Base-by-base conservation (phyloP, 2,888 invertebrate species). In the Ischnus inquisitorius region DNA sequence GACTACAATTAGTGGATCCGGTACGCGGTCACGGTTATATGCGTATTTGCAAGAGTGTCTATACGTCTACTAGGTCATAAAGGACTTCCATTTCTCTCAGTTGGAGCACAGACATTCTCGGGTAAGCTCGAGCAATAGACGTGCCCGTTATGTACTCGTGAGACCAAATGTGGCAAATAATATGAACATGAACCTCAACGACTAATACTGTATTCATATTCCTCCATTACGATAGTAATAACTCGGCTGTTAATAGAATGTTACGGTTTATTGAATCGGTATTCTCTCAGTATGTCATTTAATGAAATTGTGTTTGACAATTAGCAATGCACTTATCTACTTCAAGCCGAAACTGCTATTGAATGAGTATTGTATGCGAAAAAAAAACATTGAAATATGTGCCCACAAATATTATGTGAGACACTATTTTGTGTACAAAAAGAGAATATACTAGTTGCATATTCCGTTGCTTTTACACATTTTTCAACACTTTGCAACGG, bases 1-100 rank as follows among this genome's bases (percentile, higher is more conserved):
- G 60, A 60, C 60, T 25, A 60, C 60, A 60, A 60, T 60, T 60
- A 60, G 34, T 60, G 34, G 34, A 34, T 60, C 60, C 60, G n/a
- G 34, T 60, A 14, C 60, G 60, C 60, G 34, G 34, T n/a, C 28
- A 28, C 60, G 60, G 60, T 60, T 34, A 60, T 28, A 25, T 6
- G 28, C n/a, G 34, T 12, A 60, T 34, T 28, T 28, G 14, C 28
- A n/a, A 60, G 34, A 34, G 60, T 14, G 14, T 34, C 60, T 25
- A 6, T 25, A 60, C n/a, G 6, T 6, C 6, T 19, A 19, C 28
- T 14, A 5, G 14, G 8, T 28, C 28, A 60, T 60, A 60, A 60
- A 60, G 25, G 28, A 60, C 28, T 28, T n/a, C 28, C 60, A 4
- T 25, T 6, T 60, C 28, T 5, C 10, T n/a, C 28, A 8, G 3